Conservation (phyloP, 2,888 invertebrate genomes). For the Drosophila phalerata region DNA sequence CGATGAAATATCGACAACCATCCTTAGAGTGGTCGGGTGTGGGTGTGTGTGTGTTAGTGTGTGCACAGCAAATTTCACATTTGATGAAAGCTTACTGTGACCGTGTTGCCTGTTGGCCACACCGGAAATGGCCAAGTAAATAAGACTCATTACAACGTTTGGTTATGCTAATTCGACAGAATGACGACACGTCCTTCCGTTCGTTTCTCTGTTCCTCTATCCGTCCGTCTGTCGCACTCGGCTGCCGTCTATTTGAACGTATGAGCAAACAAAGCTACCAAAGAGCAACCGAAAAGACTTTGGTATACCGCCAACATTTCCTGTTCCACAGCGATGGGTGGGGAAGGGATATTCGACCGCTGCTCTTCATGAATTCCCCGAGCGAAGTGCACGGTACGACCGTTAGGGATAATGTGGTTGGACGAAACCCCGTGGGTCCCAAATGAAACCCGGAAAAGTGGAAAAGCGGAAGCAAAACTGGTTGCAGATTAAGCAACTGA, state of each 20-base stretch:
- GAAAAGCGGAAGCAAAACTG: conserved; percentile 78
- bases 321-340: conserved; percentile 25
- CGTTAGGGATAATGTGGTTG: conserved; percentile 61
- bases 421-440: conserved; percentile 52
- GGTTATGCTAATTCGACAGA: conserved; percentile 74
- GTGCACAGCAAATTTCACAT: conserved; percentile 42
- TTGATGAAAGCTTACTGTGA: conserved; percentile 39
- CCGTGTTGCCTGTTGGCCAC: conserved; percentile 34
- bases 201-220: conserved; percentile 2
- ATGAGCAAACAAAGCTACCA: conserved; percentile 18
- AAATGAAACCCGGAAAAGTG: conserved; percentile 75
- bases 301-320: conserved; percentile 53
- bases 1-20: too few species aligned
- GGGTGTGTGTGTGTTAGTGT: too few species aligned
- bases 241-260: not conserved
- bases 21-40: too few species aligned
- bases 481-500: conserved; percentile 77
- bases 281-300: conserved; percentile 30
- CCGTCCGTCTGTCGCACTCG: not conserved
- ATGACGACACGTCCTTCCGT: conserved; percentile 15
- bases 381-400: conserved; percentile 40
- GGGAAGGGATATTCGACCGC: not conserved
- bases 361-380: conserved; percentile 50
- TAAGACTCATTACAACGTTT: conserved; percentile 78
- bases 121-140: conserved; percentile 80